phyloP scores from a whole-genome alignment of 2,113 vertebrate species.

The Kryptolebias marmoratus region DNA sequence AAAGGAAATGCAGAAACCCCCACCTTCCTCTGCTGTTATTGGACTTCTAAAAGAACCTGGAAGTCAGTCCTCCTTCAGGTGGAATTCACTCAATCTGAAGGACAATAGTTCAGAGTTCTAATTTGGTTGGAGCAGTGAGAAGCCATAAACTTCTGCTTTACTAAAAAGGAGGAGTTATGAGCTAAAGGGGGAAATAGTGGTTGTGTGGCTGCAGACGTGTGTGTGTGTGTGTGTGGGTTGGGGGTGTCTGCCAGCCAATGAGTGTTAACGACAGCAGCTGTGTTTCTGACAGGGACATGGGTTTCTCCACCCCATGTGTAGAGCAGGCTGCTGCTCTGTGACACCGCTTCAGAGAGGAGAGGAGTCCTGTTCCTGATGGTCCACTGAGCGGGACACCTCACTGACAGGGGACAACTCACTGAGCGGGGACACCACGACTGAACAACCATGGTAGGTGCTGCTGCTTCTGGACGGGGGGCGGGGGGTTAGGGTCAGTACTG shows the following conservation, averaged over 20 bases:
- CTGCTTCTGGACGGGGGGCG: not conserved
- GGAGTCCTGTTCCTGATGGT: conserved; percentile 15
- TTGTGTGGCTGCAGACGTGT: not conserved
- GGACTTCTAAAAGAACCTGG: no score
- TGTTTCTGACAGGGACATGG: conserved; percentile 15
- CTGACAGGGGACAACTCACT: conserved; percentile 34
- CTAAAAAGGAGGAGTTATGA: no score
- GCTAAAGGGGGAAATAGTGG: not conserved
- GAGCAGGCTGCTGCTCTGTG: conserved; percentile 51
- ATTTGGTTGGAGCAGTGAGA: not conserved
- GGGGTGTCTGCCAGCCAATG: conserved; percentile 30
- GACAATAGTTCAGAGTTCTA: no score
- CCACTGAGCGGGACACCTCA: conserved; percentile 25
- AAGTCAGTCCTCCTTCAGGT: no score
- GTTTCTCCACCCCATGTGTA: conserved; percentile 55
- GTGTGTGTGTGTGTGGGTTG: not conserved
- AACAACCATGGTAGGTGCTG: conserved; percentile 62
- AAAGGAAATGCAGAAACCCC: no score
- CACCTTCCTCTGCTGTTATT: no score
- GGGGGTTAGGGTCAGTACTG: no score
- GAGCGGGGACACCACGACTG: conserved; percentile 9
- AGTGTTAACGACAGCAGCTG: conserved; percentile 16
- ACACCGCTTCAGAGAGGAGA: conserved; percentile 62
- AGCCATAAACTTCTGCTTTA: no score
- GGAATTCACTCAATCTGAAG: no score